Conservation (phyloP, 2,113 vertebrate species). For the Platycercus adscitus region DNA sequence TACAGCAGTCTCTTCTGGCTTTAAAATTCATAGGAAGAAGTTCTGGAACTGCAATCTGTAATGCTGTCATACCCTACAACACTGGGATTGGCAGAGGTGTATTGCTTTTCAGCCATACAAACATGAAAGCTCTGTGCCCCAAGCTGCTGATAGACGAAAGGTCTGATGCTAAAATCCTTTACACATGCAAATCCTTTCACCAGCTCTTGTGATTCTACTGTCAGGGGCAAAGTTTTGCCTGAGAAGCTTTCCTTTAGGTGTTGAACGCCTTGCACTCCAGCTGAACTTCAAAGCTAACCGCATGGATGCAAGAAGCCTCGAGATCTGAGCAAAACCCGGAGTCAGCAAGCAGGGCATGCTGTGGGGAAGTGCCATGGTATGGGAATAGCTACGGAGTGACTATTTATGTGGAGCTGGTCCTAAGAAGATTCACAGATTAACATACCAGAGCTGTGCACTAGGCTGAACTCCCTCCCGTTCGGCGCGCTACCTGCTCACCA, state of each 20-base stretch:
- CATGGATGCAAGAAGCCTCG: not conserved
- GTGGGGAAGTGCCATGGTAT: not conserved
- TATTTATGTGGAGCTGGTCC: not conserved
- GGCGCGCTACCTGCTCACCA: no score
- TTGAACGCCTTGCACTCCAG: not conserved
- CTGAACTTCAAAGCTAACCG: not conserved
- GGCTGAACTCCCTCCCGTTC: fast-evolving
- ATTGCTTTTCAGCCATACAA: not conserved
- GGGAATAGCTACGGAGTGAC: not conserved
- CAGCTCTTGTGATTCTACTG: not conserved
- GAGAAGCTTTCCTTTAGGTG: not conserved
- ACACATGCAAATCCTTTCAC: not conserved
- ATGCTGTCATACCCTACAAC: fast-evolving
- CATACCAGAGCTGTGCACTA: not conserved
- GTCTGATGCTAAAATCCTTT: not conserved
- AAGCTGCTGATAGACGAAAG: not conserved
- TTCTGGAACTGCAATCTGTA: not conserved
- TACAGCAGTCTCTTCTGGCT: not conserved
- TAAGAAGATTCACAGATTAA: fast-evolving
- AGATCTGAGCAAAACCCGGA: fast-evolving
- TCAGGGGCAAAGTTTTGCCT: not conserved
- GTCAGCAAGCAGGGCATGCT: not conserved
- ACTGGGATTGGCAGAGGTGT: not conserved
- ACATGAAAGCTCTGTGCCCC: not conserved
- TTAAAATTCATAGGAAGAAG: not conserved